These are phyloP conservation scores for Malacosoma neustria DNA, from an alignment of 2,888 invertebrate species.

Conservation along the genomic window DNA sequence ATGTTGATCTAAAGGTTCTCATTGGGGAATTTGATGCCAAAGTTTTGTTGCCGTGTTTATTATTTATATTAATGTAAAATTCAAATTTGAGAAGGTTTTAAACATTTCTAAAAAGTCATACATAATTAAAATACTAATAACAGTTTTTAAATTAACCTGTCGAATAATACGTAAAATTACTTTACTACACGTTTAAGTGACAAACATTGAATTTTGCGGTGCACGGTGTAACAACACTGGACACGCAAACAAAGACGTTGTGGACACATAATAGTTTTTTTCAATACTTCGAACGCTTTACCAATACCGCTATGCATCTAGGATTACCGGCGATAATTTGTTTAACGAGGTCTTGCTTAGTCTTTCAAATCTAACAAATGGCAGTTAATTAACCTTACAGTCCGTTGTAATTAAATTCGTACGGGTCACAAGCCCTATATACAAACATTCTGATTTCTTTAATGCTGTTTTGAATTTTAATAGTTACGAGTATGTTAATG, in stretches of 20 bases:
- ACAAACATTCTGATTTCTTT: too few relatives aligned
- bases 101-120: not conserved
- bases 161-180: too few relatives aligned
- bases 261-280: constrained; percentile 44
- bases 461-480: too few relatives aligned
- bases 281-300: constrained; percentile 43
- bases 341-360: too few relatives aligned
- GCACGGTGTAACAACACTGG: constrained; percentile 25
- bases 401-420: constrained; percentile 13
- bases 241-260: constrained; percentile 34
- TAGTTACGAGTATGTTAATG: too few relatives aligned
- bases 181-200: too few relatives aligned
- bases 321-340: constrained; percentile 38
- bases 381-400: constrained; percentile 36
- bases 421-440: constrained; percentile 4
- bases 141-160: too few relatives aligned
- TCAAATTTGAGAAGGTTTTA: not conserved
- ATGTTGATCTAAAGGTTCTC: constrained; percentile 4
- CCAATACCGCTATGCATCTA: constrained; percentile 42
- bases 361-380: too few relatives aligned
- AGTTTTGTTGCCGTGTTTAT: not conserved
- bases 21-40: not conserved
- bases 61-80: not conserved
- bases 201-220: constrained; percentile 17
- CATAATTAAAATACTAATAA: not conserved